These are phyloP conservation scores for Diceros bicornis DNA, from an alignment of 2,797 vertebrate species.

Conservation along the genomic window DNA sequence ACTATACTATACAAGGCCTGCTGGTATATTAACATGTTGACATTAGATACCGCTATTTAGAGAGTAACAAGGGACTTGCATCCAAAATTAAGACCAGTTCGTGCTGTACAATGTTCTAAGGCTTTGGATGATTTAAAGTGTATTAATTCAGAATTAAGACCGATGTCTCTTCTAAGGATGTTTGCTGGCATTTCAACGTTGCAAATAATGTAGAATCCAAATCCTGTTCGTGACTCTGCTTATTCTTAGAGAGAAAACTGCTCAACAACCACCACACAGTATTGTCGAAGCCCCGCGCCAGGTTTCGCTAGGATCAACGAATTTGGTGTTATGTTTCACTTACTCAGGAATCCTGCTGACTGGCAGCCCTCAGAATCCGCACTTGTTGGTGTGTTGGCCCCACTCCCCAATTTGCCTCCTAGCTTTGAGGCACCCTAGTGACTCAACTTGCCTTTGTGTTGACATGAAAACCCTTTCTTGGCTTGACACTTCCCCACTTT, in stretches of 20 bases:
- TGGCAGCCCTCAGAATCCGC: not conserved
- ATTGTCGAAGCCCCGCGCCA: slow-evolving; percentile 64
- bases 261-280: slow-evolving; percentile 62
- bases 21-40: too few species aligned
- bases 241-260: slow-evolving; percentile 69
- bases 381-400: not conserved
- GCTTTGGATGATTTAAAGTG: not conserved
- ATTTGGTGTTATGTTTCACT: slow-evolving; percentile 50
- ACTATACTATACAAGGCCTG: fast-evolving
- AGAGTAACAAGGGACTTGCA: not conserved
- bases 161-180: slow-evolving; percentile 61
- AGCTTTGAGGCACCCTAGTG: not conserved
- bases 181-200: slow-evolving; percentile 79
- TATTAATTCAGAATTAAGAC: not conserved
- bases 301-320: slow-evolving; percentile 78
- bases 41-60: fast-evolving
- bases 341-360: slow-evolving; percentile 69
- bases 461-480: not conserved
- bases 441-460: not conserved
- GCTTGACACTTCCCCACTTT: not conserved
- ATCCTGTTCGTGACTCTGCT: slow-evolving; percentile 81
- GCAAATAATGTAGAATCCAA: slow-evolving; percentile 78
- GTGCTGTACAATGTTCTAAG: not conserved
- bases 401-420: not conserved
- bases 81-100: not conserved